Base-by-base conservation (phyloP, 1,140 invertebrate species). In the Hypothenemus hampei region DNA sequence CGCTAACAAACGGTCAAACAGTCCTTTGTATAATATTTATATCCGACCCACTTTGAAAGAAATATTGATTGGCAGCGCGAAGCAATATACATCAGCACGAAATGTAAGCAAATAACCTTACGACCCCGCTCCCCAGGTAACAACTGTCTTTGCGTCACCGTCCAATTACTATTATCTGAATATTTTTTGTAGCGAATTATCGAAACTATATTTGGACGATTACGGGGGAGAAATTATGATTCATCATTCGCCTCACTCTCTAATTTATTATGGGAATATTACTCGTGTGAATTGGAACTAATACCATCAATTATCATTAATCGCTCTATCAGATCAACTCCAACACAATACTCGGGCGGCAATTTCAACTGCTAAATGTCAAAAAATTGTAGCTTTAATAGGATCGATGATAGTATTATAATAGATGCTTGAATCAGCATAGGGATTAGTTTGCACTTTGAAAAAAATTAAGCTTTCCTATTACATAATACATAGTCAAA, bases 331-430 rank as follows among this genome's bases (percentile, higher is more conserved):
- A 41, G 39, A 41, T 41, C 39, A 21, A 41, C n/a, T 41, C 18
- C 13, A 41, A 41, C 39, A 41, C 39, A 41, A 41, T 41, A 22
- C 39, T 19, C n/a, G 39, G 18, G n/a, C 39, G 13, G 39, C 39
- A 41, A 41, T 41, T 41, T 41, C 18, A 41, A 21, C 18, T 41
- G 39, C 22, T 41, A 41, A 41, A 41, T 41, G 22, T 41, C 39
- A 22, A 41, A 41, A 41, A 41, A 41, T 41, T 41, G 20, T 20
- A 10, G 18, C 8, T 41, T 41, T 41, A 41, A 41, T 41, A 3
- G 22, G 39, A 22, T n/a, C 16, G 18, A 21, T 41, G 26, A 31
- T 8, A 8, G 13, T 3, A 31, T 8, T 31, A 11, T 31, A 31
- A 31, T 31, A 8, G 26, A 3, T 11, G 26, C 10, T 31, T 31